Evolutionary conservation across 2,888 invertebrate genomes (phyloP), one percentile per base, ranked within the genome.

Genomic region (Spialia ferax): DNA sequence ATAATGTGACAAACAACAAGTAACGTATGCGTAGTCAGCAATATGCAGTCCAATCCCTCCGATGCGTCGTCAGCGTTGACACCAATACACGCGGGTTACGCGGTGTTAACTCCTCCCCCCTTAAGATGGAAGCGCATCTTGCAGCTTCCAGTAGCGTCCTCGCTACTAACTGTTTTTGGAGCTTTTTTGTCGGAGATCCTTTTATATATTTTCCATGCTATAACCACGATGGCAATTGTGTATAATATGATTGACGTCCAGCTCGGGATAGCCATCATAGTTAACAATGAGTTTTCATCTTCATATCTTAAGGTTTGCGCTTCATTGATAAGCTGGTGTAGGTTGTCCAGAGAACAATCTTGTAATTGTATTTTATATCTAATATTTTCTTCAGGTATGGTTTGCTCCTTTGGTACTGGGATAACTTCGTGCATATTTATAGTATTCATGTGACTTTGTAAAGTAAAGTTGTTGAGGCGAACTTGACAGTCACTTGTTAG

Each of bases 71-170:
- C n/a, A 35, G 35, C 35, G 8, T 11, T 35, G 35, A 35, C 35
- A 35, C 35, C 35, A 38, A 38, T 38, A 38, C 38, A n/a, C n/a
- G n/a, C 38, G n/a, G 6, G n/a, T 38, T 38, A 38, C n/a, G 38
- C 38, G 10, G 38, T 26, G 62, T 38, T 63, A 63, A 63, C 62
- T 63, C 54, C 52, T 62, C 62, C 62, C 52, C 20, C 62, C 62
- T 54, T 38, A 62, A 50, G 62, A 62, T 50, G 50, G 62, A 62
- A 62, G 50, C 23, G 38, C 52, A 52, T 22, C 52, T 38, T 35
- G 62, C 62, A 62, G 52, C 62, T 62, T 62, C 62, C 62, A 62
- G 52, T 62, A 62, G 62, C 62, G 62, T 62, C 62, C 62, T 62
- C 62, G 62, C 62, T 62, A 62, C 62, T 62, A 38, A 52, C 23